Base-by-base conservation (phyloP, 1,140 invertebrate species). In the Nymphalis io region DNA sequence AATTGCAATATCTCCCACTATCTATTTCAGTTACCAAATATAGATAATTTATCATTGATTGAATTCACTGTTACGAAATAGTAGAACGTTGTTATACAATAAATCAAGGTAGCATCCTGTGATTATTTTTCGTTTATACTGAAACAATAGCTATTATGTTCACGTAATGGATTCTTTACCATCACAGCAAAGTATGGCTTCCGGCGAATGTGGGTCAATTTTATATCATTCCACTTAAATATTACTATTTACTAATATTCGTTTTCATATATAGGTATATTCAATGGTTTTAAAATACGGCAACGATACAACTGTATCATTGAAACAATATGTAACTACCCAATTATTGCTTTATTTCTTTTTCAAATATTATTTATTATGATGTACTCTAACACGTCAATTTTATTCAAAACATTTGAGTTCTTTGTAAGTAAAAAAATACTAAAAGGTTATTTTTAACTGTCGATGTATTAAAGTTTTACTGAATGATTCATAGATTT, bases 61-160 rank as follows among this genome's bases (percentile, higher is more conserved):
- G 68, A 74, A 53, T 68, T 18, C 20, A 48, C 55, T 63, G 63
- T 70, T 67, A 70, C 60, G 44, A 65, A 65, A 68, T 68, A 68
- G 64, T 68, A 74, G 53, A 74, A 78, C 27, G 27, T 33, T 79
- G 65, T 74, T 75, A 79, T 77, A 72, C 74, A 64, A 85, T 88
- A 87, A 86, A 86, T 88, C 85, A 85, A 81, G 66, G 80, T 78
- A 78, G 82, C 79, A 83, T 82, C 82, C 81, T 82, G 82, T 79
- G 73, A 85, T 86, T 84, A 86, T 82, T 79, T 85, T 86, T 83
- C 66, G 82, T 79, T 81, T 74, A 76, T 79, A 69, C 75, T 81
- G 79, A 80, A 87, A 90, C 88, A 90, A 90, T 90, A 76, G 84
- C 85, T 83, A 90, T 90, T 90, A 90, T 90, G 79, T 83, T 84